These are phyloP conservation scores for Lytechinus variegatus DNA, from an alignment of 35 echinoderm and acorn worm species.

Conservation along the genomic window DNA sequence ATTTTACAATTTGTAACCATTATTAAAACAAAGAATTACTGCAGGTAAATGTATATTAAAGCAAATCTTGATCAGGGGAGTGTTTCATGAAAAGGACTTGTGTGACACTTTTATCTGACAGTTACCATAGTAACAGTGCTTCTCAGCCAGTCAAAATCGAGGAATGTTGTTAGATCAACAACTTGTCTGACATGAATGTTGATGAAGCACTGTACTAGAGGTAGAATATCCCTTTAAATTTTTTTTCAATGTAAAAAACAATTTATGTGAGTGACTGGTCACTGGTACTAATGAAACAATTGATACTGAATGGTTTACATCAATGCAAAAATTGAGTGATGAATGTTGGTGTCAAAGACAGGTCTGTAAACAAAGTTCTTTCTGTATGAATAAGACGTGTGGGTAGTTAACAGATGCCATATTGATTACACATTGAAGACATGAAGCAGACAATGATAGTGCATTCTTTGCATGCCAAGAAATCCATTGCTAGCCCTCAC, in stretches of 20 bases:
- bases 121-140: no score
- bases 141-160: no score
- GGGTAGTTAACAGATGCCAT: not conserved
- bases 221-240: not conserved
- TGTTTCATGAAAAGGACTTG: no score
- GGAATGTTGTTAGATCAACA: no score
- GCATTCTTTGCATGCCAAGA: not conserved
- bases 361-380: not conserved
- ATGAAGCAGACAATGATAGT: not conserved
- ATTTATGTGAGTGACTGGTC: constrained; percentile 1
- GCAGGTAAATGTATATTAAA: no score
- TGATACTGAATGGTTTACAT: not conserved
- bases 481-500: not conserved
- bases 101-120: no score
- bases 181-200: no score
- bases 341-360: not conserved
- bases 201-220: not conserved
- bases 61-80: no score
- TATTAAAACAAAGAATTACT: no score
- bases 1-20: no score
- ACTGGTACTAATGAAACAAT: not conserved
- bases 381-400: not conserved
- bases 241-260: not conserved
- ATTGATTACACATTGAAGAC: constrained; percentile 3
- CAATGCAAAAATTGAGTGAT: not conserved